Percentiles rank a stretch among this genome's conserved stretches.
Evolutionary conservation across 2,797 vertebrate species (phyloP).

Genomic region (Siniperca undulata): DNA sequence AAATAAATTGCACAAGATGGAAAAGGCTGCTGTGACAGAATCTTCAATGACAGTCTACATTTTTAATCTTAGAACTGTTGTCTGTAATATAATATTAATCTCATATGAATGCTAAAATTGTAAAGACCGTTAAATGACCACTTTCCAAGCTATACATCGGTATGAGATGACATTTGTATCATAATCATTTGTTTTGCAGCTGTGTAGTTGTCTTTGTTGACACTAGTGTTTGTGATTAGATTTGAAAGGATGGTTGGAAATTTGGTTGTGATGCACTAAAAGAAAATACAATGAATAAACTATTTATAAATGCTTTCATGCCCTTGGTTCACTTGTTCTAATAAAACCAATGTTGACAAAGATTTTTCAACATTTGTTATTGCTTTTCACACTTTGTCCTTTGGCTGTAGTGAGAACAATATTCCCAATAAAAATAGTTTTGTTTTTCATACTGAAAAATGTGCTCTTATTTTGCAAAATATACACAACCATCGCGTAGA

Average conservation of each 20-base stretch:
- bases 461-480: not conserved
- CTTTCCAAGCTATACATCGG: constrained; percentile 19
- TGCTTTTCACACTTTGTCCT: constrained; percentile 48
- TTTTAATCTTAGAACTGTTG: constrained; percentile 49
- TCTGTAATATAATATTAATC: constrained; percentile 57
- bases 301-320: constrained; percentile 29
- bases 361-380: constrained; percentile 24
- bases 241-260: constrained; percentile 35
- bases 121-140: constrained; percentile 54
- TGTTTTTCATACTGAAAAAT: constrained; percentile 25
- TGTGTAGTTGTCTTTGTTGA: constrained; percentile 24
- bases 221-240: constrained; percentile 16
- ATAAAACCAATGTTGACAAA: constrained; percentile 8
- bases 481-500: not conserved
- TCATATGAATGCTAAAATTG: constrained; percentile 46
- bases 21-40: constrained; percentile 56
- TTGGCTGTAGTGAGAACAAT: constrained; percentile 23
- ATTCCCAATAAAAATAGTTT: constrained; percentile 6
- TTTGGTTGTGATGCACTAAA: constrained; percentile 17
- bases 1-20: constrained; percentile 40
- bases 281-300: constrained; percentile 27
- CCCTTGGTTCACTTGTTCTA: constrained; percentile 25
- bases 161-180: constrained; percentile 32
- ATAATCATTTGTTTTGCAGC: constrained; percentile 46
- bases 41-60: constrained; percentile 35